Conservation (phyloP, 2,113 vertebrate genomes). For the Coreoperca whiteheadi region DNA sequence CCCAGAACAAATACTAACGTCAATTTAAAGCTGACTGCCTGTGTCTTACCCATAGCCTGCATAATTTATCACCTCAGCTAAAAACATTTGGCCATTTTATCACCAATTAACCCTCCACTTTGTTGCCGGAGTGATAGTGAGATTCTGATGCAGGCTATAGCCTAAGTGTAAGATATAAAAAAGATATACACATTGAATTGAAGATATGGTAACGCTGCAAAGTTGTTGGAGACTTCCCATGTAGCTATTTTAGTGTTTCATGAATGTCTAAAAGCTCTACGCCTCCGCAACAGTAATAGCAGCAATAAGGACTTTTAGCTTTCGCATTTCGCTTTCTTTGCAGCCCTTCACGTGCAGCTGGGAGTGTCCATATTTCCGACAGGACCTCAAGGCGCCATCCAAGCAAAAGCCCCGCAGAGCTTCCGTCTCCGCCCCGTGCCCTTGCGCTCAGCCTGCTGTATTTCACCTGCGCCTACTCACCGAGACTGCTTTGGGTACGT, state of each 20-base stretch:
- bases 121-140: not conserved
- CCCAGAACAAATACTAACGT: not conserved
- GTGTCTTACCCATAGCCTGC: not conserved
- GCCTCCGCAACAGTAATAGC: not conserved
- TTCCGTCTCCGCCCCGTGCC: not conserved
- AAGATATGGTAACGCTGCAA: too few species aligned
- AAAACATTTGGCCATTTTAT: not conserved
- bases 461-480: conserved; percentile 19
- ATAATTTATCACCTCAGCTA: not conserved
- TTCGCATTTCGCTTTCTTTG: not conserved
- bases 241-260: not conserved
- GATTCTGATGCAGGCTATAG: too few species aligned
- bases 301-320: not conserved
- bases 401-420: not conserved
- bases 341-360: not conserved
- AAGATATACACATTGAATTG: too few species aligned
- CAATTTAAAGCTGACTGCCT: too few species aligned
- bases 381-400: not conserved
- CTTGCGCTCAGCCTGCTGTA: not conserved
- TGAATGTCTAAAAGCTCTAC: not conserved
- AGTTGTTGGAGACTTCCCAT: too few species aligned
- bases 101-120: not conserved
- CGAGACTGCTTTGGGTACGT: not conserved
- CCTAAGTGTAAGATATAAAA: too few species aligned
- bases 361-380: not conserved